phyloP scores from a whole-genome alignment of 64 coral and sea anemone species.

The Astreopora myriophthalma region DNA sequence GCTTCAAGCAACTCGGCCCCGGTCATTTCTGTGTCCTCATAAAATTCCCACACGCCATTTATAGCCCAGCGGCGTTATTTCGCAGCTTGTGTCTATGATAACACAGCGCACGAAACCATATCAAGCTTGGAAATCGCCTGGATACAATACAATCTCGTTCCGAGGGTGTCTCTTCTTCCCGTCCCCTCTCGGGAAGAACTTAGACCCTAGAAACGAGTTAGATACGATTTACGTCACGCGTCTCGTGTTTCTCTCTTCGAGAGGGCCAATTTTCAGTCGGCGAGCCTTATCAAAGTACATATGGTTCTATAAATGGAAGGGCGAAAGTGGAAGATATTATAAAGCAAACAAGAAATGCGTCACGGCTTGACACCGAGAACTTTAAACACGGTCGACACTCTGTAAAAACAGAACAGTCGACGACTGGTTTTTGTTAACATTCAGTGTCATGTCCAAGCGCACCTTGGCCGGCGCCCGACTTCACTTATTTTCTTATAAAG shows the following conservation, averaged over 20 bases:
- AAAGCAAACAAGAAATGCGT: not conserved
- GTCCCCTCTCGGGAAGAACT: too few species aligned
- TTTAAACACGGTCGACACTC: not conserved
- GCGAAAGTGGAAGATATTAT: not conserved
- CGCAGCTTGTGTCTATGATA: too few species aligned
- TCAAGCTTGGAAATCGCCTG: too few species aligned
- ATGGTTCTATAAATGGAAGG: not conserved
- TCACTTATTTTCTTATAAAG: not conserved
- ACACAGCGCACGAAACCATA: too few species aligned
- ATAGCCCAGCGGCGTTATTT: too few species aligned
- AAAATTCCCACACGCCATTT: too few species aligned
- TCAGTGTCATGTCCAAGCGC: not conserved
- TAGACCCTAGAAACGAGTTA: not conserved
- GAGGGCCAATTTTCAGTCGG: not conserved
- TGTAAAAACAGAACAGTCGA: not conserved
- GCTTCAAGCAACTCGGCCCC: too few species aligned
- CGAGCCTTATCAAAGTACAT: not conserved
- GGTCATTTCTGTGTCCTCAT: too few species aligned
- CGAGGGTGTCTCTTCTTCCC: too few species aligned
- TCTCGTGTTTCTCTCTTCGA: not conserved
- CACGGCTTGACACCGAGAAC: not conserved
- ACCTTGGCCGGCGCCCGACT: not conserved
- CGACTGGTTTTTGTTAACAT: not conserved
- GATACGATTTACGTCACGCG: not conserved
- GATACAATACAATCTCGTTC: too few species aligned